phyloP scores from a whole-genome alignment of 2,113 vertebrate genomes.

The Acrocephalus arundinaceus region DNA sequence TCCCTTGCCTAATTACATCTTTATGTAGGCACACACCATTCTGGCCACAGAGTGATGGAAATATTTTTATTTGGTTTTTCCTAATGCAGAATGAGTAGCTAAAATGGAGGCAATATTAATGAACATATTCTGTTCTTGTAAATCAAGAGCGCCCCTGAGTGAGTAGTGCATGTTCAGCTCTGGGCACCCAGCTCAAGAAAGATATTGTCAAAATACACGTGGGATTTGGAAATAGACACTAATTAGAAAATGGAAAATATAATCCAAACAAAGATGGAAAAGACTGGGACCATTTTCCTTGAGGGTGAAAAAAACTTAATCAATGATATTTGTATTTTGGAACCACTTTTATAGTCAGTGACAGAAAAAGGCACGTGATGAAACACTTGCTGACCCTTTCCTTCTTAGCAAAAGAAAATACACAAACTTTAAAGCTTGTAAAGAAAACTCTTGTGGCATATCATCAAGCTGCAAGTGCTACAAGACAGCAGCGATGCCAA shows the following conservation, averaged over 20 bases:
- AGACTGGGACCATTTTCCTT: background rate
- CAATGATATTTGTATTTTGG: background rate
- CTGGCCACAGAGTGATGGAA: background rate
- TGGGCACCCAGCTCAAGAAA: background rate
- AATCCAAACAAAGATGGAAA: background rate
- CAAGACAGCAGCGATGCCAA: background rate
- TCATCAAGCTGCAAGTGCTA: background rate
- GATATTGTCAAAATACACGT: background rate
- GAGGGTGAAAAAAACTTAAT: background rate
- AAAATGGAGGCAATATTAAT: background rate
- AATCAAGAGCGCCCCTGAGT: background rate
- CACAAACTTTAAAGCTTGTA: background rate
- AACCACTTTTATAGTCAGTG: background rate
- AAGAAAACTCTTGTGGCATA: background rate
- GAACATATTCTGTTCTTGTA: background rate
- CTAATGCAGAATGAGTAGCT: background rate
- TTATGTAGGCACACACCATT: background rate
- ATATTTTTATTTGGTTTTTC: background rate
- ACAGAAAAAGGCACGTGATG: background rate
- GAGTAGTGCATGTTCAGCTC: background rate
- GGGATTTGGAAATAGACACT: background rate
- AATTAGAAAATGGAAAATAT: background rate
- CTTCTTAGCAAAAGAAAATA: background rate
- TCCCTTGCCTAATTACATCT: background rate
- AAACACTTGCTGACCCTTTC: background rate